phyloP scores from a whole-genome alignment of 37 sponge, comb jelly and placozoan species.

The Crambe crambe region DNA sequence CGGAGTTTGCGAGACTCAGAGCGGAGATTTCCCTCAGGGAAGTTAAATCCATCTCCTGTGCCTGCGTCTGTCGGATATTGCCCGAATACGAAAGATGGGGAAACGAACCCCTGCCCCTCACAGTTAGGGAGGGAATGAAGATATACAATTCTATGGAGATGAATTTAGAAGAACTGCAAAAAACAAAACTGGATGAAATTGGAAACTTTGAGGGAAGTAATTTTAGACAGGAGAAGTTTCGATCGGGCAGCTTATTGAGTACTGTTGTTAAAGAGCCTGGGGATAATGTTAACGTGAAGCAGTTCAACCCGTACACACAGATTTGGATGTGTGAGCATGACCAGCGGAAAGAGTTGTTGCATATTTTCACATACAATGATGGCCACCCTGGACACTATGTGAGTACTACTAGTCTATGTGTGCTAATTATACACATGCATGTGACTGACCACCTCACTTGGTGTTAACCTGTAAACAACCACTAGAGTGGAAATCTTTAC shows the following conservation, averaged over 20 bases:
- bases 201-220: not conserved
- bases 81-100: slow-evolving; percentile 59
- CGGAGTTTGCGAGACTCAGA: slow-evolving; percentile 66
- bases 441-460: no score
- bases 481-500: no score
- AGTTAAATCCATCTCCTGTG: slow-evolving; percentile 58
- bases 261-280: not conserved
- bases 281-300: not conserved
- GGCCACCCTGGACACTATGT: slow-evolving; percentile 48
- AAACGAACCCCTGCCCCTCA: not conserved
- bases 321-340: slow-evolving; percentile 83
- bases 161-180: not conserved
- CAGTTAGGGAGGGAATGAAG: not conserved
- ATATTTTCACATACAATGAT: slow-evolving; percentile 65
- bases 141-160: not conserved
- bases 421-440: no score
- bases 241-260: not conserved
- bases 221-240: not conserved
- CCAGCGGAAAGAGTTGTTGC: slow-evolving; percentile 62
- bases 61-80: slow-evolving; percentile 62
- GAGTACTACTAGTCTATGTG: slow-evolving; percentile 23
- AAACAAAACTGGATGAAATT: not conserved
- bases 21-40: slow-evolving; percentile 39
- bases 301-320: slow-evolving; percentile 57
- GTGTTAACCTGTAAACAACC: no score